Conservation (phyloP, 1,140 invertebrate species). For the Apis dorsata region DNA sequence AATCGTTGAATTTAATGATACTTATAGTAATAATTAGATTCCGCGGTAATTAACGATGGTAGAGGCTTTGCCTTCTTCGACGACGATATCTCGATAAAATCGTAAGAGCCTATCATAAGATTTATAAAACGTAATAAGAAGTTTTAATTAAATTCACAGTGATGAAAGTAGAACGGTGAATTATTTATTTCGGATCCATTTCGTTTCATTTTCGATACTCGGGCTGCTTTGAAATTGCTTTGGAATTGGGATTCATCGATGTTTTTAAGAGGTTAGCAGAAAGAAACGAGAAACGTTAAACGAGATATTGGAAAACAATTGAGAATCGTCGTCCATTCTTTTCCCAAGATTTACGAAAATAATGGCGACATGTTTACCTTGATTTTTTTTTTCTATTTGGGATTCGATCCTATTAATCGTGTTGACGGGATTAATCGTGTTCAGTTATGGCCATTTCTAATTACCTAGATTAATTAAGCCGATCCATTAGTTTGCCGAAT, state of each 20-base stretch:
- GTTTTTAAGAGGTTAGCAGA: background rate
- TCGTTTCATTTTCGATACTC: background rate
- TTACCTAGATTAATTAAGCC: slow-evolving; percentile 57
- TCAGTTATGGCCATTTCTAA: slow-evolving; percentile 47
- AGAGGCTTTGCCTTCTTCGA: background rate
- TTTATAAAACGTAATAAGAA: background rate
- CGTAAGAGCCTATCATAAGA: background rate
- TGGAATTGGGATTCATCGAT: background rate
- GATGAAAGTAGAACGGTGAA: background rate
- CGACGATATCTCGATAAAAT: background rate
- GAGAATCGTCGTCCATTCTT: too few relatives aligned
- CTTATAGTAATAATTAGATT: slow-evolving; percentile 17
- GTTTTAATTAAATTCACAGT: slow-evolving; percentile 3
- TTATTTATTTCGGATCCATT: background rate
- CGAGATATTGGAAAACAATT: background rate
- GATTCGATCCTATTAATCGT: background rate
- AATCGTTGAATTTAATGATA: slow-evolving; percentile 8
- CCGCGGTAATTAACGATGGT: background rate
- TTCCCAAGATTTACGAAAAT: too few relatives aligned
- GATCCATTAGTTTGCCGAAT: slow-evolving; percentile 53
- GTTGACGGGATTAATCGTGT: background rate
- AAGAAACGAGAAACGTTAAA: background rate
- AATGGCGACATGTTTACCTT: background rate
- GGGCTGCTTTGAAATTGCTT: background rate
- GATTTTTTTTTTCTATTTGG: background rate